Conservation (phyloP, 2,113 vertebrate genomes). For the Camelus dromedarius region DNA sequence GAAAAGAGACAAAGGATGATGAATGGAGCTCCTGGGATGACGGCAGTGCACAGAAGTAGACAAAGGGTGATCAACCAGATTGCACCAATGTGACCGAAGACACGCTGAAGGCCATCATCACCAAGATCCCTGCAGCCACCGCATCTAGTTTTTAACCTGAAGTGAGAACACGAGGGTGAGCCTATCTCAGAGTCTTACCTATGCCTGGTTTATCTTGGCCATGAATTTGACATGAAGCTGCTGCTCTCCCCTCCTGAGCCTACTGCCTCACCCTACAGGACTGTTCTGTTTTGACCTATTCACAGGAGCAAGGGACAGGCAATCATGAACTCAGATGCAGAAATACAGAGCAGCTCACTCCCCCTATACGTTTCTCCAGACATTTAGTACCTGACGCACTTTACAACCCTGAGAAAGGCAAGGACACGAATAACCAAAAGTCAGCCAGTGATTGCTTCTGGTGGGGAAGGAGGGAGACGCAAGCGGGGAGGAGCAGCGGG, state of each 20-base stretch:
- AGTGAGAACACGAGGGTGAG: neutral
- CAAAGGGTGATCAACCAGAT: neutral
- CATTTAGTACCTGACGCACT: neutral
- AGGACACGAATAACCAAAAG: neutral
- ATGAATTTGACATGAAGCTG: neutral
- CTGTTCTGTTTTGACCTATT: neutral
- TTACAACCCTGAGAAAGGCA: neutral
- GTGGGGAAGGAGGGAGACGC: neutral
- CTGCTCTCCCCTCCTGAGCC: neutral
- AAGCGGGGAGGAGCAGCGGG: neutral
- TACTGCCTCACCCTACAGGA: neutral
- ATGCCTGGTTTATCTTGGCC: neutral
- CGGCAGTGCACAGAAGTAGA: neutral
- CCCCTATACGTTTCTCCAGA: neutral
- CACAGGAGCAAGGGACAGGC: neutral
- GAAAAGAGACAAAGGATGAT: neutral
- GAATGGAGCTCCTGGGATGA: neutral
- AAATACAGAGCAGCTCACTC: neutral
- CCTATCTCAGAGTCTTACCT: neutral
- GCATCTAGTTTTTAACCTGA: neutral
- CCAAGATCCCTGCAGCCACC: neutral
- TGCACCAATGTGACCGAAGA: neutral
- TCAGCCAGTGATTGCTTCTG: neutral
- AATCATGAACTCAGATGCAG: neutral
- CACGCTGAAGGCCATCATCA: neutral